Percentiles rank a stretch among this genome's conserved stretches.
Conservation (phyloP, 2,797 vertebrate species). For the Cuniculus paca region DNA sequence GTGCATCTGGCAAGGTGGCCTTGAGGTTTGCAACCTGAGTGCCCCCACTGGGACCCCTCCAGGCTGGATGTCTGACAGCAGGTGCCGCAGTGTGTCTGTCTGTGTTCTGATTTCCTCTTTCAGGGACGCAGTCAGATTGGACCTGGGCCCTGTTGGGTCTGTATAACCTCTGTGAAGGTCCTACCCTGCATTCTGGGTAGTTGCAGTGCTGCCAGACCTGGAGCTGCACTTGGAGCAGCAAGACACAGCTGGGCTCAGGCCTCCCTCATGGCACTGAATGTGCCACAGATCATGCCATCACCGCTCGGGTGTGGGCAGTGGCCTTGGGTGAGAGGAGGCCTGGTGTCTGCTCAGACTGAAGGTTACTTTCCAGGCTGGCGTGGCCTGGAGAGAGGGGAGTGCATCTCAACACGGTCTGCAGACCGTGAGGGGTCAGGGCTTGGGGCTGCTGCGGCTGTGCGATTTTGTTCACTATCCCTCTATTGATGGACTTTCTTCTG, state of each 20-base stretch:
- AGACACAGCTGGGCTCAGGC: too few species aligned
- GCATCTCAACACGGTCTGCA: not conserved
- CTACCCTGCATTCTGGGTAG: not conserved
- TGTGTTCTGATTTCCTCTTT: not conserved
- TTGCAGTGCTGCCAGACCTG: not conserved
- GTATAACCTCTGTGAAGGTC: not conserved
- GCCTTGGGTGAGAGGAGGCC: not conserved
- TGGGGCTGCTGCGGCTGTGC: not conserved
- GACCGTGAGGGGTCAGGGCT: not conserved
- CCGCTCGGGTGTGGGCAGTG: too few species aligned
- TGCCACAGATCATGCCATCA: not conserved
- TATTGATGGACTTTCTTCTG: not conserved
- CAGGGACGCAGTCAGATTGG: too few species aligned
- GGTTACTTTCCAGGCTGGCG: not conserved
- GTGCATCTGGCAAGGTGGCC: not conserved
- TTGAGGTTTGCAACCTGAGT: not conserved
- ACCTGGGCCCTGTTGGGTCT: not conserved
- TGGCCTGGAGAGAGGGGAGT: not conserved
- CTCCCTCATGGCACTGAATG: not conserved
- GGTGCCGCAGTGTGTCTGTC: not conserved
- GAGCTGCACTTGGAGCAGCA: not conserved
- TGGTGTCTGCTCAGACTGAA: not conserved
- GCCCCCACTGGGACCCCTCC: too few species aligned
- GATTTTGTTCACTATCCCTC: not conserved
- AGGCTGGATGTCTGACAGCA: not conserved